Percentiles rank a stretch among this genome's conserved stretches.
Conservation (phyloP, 92 coral and sea anemone species). For the Siderastrea siderea region DNA sequence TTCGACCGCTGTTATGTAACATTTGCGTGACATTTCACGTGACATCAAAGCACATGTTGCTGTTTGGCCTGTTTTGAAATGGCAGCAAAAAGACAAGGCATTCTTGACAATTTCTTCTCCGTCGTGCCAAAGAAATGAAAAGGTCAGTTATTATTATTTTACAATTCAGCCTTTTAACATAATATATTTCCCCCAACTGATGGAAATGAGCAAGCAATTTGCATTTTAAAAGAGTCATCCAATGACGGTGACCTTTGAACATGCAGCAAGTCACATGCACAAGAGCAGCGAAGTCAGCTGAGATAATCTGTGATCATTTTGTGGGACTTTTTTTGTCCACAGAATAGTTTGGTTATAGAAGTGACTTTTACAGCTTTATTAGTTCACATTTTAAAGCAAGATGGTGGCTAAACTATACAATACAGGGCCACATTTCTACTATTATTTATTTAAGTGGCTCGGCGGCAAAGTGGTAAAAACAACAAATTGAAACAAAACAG, state of each 20-base stretch:
- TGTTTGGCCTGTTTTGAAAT: conserved; percentile 1
- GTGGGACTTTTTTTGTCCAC: background rate
- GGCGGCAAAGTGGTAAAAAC: background rate
- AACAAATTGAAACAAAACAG: background rate
- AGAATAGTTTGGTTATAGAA: conserved; percentile 5
- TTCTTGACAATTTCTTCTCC: background rate
- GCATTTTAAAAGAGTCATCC: conserved; percentile 1
- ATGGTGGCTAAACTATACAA: background rate
- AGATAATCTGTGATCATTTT: background rate
- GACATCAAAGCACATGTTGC: background rate
- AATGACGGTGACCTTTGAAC: background rate
- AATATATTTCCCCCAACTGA: background rate
- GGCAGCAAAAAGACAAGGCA: background rate
- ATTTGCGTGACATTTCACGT: conserved; percentile 4
- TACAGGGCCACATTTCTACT: too few relatives aligned
- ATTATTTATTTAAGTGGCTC: too few relatives aligned
- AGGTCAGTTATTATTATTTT: background rate
- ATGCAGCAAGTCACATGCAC: background rate
- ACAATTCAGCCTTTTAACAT: background rate
- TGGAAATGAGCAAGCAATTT: background rate
- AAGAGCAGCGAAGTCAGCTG: background rate
- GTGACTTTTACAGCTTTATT: background rate
- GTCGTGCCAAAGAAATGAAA: background rate
- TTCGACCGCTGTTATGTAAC: background rate
- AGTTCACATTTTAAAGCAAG: background rate